Evolutionary conservation across 2,797 vertebrate species (phyloP).

Genomic region (Poeciliopsis gracilis): DNA sequence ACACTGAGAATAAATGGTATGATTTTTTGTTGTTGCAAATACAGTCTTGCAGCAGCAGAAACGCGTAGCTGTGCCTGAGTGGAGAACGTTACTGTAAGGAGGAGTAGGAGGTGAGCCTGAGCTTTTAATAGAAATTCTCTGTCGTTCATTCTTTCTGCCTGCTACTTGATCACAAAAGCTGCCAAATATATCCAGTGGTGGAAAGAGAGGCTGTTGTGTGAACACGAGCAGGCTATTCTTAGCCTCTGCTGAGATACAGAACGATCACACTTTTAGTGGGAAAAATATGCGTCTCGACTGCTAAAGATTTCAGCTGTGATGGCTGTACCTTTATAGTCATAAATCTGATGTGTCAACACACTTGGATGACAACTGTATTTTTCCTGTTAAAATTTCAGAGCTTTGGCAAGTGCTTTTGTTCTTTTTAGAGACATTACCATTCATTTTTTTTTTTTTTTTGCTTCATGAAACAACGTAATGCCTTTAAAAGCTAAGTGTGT

Average conservation of each 20-base stretch:
- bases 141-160: conserved; percentile 70
- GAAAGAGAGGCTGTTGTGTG: conserved; percentile 71
- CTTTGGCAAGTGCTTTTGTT: background rate
- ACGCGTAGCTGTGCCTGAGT: conserved; percentile 24
- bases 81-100: conserved; percentile 62
- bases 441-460: background rate
- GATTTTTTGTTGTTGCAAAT: background rate
- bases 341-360: conserved; percentile 18
- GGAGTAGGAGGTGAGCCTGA: conserved; percentile 73
- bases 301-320: conserved; percentile 15
- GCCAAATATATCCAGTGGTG: conserved; percentile 81
- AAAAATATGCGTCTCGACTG: conserved; percentile 22
- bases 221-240: conserved; percentile 67
- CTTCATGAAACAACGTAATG: background rate
- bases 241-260: conserved; percentile 46
- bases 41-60: conserved; percentile 18
- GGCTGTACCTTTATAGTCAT: background rate
- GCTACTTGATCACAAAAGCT: conserved; percentile 69
- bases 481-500: conserved; percentile 52
- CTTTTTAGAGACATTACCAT: background rate
- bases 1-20: background rate
- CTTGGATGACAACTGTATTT: conserved; percentile 6
- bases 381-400: background rate
- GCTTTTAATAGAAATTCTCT: conserved; percentile 77
- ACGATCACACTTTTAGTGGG: conserved; percentile 37